Evolutionary conservation across 2,797 vertebrate species (phyloP).

Genomic region (Myotis myotis): DNA sequence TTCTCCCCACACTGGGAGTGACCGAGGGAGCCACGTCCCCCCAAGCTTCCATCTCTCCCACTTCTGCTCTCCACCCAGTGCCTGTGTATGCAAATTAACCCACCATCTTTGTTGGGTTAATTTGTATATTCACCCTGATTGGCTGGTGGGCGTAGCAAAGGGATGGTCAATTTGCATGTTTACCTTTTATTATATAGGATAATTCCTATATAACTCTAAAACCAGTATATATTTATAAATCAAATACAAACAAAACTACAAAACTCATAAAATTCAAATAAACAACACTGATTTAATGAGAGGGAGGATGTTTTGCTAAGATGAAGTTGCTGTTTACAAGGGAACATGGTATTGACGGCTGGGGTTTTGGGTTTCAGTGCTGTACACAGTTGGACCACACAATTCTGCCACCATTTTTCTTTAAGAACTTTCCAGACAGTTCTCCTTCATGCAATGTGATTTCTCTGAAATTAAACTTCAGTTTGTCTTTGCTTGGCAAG

Average conservation of each 20-base stretch:
- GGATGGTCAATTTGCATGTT: too few relatives aligned
- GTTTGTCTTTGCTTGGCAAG: conserved; percentile 12
- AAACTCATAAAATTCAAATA: conserved; percentile 1
- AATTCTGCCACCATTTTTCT: conserved; percentile 7
- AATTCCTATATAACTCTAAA: too few relatives aligned
- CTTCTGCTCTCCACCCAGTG: too few relatives aligned
- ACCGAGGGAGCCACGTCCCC: too few relatives aligned
- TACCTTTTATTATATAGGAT: too few relatives aligned
- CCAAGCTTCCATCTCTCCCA: too few relatives aligned
- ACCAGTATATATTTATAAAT: background rate
- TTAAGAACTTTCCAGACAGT: background rate
- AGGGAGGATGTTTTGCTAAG: conserved; percentile 44
- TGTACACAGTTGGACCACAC: background rate
- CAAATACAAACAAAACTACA: conserved; percentile 14
- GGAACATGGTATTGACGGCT: background rate
- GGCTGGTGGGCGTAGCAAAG: too few relatives aligned
- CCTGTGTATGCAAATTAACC: too few relatives aligned
- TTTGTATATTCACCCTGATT: too few relatives aligned
- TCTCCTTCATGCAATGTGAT: background rate
- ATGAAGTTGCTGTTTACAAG: conserved; percentile 8
- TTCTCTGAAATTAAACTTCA: background rate
- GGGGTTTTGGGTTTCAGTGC: background rate
- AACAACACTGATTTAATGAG: background rate
- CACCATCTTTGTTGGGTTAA: too few relatives aligned
- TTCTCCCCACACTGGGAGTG: too few relatives aligned